Conservation (phyloP, 1,140 invertebrate species). For the Adelges cooleyi region DNA sequence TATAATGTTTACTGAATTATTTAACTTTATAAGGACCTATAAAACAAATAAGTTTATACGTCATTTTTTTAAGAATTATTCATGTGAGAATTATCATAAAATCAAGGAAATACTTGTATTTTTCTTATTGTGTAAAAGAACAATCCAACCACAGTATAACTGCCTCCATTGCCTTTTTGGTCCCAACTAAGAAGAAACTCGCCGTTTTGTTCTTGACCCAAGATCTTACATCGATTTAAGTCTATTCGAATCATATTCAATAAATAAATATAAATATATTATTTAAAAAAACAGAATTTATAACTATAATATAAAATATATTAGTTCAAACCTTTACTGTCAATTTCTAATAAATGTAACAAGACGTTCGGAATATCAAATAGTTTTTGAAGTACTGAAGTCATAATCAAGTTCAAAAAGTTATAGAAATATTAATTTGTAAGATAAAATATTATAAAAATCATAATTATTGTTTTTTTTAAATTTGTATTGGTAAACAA, state of each 20-base stretch:
- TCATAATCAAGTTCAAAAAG: no score
- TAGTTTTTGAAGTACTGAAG: constrained; percentile 13
- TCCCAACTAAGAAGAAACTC: constrained; percentile 10
- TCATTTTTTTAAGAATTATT: no score
- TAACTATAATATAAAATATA: neutral
- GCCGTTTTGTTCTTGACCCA: constrained; percentile 19
- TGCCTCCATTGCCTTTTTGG: neutral
- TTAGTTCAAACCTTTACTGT: neutral
- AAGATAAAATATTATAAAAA: no score
- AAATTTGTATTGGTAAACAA: no score
- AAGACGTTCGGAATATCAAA: neutral
- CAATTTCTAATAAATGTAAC: neutral
- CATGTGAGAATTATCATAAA: neutral
- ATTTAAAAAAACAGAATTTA: neutral
- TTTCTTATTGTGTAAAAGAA: constrained; percentile 22
- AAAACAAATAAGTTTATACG: neutral
- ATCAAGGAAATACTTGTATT: constrained; percentile 7
- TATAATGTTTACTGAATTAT: constrained; percentile 1
- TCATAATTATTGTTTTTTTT: no score
- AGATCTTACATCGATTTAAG: constrained; percentile 7
- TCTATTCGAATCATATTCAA: neutral
- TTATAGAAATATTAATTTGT: no score
- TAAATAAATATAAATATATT: neutral
- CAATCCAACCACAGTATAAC: neutral
- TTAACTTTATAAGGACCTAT: constrained; percentile 10